Evolutionary conservation across 2,888 invertebrate species (phyloP).

Genomic region (Hirtodrosophila trivittata): DNA sequence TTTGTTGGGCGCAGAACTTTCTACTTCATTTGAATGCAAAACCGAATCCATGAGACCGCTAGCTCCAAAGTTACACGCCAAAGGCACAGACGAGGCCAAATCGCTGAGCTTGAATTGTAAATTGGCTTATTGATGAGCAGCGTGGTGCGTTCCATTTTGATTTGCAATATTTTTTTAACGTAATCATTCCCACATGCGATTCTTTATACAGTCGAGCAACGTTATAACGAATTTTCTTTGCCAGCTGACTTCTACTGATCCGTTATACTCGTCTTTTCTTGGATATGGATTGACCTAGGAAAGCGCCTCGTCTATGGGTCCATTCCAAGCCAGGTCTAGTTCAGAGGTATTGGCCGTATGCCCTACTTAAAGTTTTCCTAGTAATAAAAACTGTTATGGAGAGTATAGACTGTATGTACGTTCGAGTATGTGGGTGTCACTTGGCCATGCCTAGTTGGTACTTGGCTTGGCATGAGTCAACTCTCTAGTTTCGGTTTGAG

Average conservation of each 20-base stretch:
- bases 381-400: too few relatives aligned
- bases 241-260: too few relatives aligned
- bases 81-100: constrained; percentile 33
- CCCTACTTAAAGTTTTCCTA: too few relatives aligned
- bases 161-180: constrained; percentile 33
- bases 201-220: background rate
- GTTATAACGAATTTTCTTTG: too few relatives aligned
- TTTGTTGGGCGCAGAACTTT: constrained; percentile 58
- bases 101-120: constrained; percentile 13
- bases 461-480: constrained; percentile 43
- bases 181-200: background rate
- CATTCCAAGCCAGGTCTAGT: too few relatives aligned
- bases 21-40: constrained; percentile 74
- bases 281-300: too few relatives aligned
- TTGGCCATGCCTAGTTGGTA: constrained; percentile 46
- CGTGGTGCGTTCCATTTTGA: constrained; percentile 47
- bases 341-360: too few relatives aligned
- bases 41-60: background rate
- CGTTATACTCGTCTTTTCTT: too few relatives aligned
- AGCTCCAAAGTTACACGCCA: constrained; percentile 6
- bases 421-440: constrained; percentile 32
- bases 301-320: too few relatives aligned
- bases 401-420: background rate
- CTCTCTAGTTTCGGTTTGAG: constrained; percentile 30
- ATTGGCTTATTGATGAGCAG: constrained; percentile 27